Evolutionary conservation across 2,797 vertebrate species (phyloP).

Genomic region (Siniperca undulata): DNA sequence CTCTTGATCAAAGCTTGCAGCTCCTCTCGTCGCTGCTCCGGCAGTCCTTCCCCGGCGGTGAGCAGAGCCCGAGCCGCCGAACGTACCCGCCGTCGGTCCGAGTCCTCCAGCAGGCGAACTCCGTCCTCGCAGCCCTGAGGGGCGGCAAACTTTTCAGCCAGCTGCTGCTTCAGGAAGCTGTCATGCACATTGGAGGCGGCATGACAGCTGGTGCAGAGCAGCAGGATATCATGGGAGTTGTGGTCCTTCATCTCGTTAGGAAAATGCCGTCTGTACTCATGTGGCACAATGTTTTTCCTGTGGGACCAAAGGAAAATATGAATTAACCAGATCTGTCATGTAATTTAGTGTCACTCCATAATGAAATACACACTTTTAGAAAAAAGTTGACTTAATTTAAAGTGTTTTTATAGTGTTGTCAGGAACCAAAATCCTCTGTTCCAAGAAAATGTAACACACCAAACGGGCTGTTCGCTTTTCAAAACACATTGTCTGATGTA

Average conservation of each 20-base stretch:
- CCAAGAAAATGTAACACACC: not conserved
- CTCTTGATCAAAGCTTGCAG: slow-evolving; percentile 86
- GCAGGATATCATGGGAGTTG: slow-evolving; percentile 97
- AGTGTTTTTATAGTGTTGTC: not conserved
- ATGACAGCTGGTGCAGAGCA: slow-evolving; percentile 96
- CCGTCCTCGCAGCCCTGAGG: slow-evolving; percentile 96
- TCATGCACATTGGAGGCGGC: slow-evolving; percentile 95
- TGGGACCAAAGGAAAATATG: not conserved
- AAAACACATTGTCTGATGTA: not conserved
- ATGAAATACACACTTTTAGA: not conserved
- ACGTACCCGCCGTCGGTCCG: slow-evolving; percentile 91
- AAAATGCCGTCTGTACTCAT: slow-evolving; percentile 96
- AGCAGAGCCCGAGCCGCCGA: slow-evolving; percentile 94
- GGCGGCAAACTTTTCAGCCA: slow-evolving; percentile 91
- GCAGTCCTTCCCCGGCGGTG: slow-evolving; percentile 88
- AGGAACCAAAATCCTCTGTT: not conserved
- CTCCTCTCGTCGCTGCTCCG: slow-evolving; percentile 87
- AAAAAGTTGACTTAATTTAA: not conserved
- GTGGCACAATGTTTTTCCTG: slow-evolving; percentile 97
- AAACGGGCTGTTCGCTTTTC: not conserved
- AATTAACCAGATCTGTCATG: not conserved
- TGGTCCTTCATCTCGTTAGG: slow-evolving; percentile 98
- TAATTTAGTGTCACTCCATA: not conserved
- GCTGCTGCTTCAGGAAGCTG: slow-evolving; percentile 92
- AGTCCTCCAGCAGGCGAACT: slow-evolving; percentile 90